Percentiles rank a stretch among this genome's conserved stretches.
phyloP scores from a whole-genome alignment of 2,113 vertebrate species.

The Coptodon bakossiorum region DNA sequence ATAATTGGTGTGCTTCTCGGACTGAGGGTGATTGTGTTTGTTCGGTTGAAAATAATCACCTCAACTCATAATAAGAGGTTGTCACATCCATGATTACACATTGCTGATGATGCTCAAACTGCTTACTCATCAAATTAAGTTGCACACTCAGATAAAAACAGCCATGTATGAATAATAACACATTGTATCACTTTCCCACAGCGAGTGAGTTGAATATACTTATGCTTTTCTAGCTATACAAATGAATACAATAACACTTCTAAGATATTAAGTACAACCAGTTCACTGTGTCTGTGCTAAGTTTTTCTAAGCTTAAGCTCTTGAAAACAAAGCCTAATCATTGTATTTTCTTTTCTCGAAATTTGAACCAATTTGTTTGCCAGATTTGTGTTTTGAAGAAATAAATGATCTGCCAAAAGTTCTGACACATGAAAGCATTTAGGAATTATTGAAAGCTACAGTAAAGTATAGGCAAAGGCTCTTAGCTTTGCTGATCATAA shows the following conservation, averaged over 20 bases:
- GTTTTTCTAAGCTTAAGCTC: neutral
- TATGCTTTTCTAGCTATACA: neutral
- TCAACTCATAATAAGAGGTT: conserved; percentile 58
- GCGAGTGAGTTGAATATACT: neutral
- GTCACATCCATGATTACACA: conserved; percentile 61
- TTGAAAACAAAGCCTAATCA: neutral
- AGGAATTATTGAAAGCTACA: neutral
- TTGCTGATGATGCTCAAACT: conserved; percentile 32
- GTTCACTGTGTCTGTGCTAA: neutral
- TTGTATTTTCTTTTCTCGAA: neutral
- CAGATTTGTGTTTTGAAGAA: neutral
- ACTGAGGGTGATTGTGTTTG: conserved; percentile 32
- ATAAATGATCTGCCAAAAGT: neutral
- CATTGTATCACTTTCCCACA: neutral
- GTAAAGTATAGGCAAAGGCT: neutral
- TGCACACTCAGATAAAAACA: conserved; percentile 2
- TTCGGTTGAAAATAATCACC: conserved; percentile 62
- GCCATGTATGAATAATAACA: conserved; percentile 10
- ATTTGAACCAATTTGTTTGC: neutral
- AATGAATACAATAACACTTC: neutral
- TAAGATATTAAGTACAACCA: neutral
- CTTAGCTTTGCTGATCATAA: conserved; percentile 11
- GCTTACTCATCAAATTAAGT: conserved; percentile 33
- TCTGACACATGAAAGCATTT: neutral
- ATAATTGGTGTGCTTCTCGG: conserved; percentile 18